These are phyloP conservation scores for Macaria notata DNA, from an alignment of 2,888 invertebrate species.

Conservation along the genomic window DNA sequence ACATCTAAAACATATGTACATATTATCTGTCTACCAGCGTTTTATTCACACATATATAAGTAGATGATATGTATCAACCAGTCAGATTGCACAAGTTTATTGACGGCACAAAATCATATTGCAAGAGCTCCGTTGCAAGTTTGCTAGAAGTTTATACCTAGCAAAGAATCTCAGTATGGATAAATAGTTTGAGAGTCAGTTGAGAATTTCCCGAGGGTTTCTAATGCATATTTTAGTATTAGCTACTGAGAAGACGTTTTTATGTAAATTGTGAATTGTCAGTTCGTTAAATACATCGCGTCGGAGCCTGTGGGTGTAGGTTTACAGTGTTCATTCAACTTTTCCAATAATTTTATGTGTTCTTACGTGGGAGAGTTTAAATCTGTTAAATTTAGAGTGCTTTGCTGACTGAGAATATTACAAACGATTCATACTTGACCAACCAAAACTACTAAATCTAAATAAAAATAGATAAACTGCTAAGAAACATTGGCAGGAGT, in stretches of 20 bases:
- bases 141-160: constrained; percentile 1
- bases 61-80: too few species aligned
- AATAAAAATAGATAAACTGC: too few species aligned
- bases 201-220: constrained; percentile 4
- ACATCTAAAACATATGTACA: too few species aligned
- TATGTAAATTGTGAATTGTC: constrained; percentile 13
- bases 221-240: constrained; percentile 16
- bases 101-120: constrained; percentile 7
- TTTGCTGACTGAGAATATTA: too few species aligned
- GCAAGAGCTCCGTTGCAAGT: constrained; percentile 2
- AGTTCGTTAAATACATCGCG: constrained; percentile 10
- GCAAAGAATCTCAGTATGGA: constrained; percentile 9
- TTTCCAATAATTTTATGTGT: constrained; percentile 5
- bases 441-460: too few species aligned
- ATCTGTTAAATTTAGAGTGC: neutral
- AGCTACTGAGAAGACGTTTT: constrained; percentile 11
- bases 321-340: constrained; percentile 5
- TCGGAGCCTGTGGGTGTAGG: neutral
- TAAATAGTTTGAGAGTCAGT: constrained; percentile 1
- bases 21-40: too few species aligned
- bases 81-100: neutral
- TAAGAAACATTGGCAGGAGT: too few species aligned
- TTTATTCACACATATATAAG: neutral
- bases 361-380: neutral
- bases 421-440: too few species aligned